phyloP scores from a whole-genome alignment of 2,888 invertebrate species.

The Callyntrura sp. region DNA sequence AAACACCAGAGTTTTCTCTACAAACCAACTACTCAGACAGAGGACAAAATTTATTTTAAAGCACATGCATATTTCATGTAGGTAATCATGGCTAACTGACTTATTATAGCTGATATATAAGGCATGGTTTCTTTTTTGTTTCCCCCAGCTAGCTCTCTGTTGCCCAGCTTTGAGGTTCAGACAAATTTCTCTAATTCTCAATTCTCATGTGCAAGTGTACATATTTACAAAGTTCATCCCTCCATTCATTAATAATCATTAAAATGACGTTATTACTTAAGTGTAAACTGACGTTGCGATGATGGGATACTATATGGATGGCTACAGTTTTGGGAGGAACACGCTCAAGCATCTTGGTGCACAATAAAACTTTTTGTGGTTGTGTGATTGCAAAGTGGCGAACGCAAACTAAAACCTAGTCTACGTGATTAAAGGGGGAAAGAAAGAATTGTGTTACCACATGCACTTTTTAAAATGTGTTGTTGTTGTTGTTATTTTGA shows the following conservation, averaged over 20 bases:
- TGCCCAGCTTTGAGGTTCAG: not conserved
- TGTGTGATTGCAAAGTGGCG: not conserved
- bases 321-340: constrained; percentile 10
- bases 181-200: not conserved
- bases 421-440: not conserved
- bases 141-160: not conserved
- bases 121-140: constrained; percentile 29
- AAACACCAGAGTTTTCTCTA: not conserved
- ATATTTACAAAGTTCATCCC: constrained; percentile 49
- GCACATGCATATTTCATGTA: not conserved
- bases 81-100: constrained; percentile 6
- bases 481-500: not conserved
- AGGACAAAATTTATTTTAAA: constrained; percentile 2
- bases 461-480: constrained; percentile 22
- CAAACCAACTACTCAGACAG: not conserved
- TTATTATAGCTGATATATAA: not conserved
- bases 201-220: constrained; percentile 3
- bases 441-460: not conserved
- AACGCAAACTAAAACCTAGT: not conserved
- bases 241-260: constrained; percentile 73
- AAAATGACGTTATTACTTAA: constrained; percentile 69
- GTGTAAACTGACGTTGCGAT: constrained; percentile 53
- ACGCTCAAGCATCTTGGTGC: not conserved
- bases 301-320: constrained; percentile 25
- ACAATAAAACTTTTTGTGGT: not conserved